These are phyloP conservation scores for Anarhynchus alexandrinus DNA, from an alignment of 2,113 vertebrate genomes.

Conservation along the genomic window DNA sequence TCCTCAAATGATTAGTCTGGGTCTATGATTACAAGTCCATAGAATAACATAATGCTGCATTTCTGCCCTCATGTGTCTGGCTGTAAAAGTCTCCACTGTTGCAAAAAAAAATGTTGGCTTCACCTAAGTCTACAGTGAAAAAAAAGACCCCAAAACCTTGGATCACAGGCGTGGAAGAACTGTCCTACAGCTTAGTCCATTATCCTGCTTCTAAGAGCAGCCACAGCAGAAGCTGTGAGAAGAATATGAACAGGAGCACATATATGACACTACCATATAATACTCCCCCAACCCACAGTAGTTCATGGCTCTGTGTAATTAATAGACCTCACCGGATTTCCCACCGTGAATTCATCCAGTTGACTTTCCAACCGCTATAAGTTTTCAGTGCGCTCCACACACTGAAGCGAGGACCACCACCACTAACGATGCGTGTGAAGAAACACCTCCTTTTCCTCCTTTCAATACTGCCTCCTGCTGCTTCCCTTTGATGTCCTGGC, in stretches of 20 bases:
- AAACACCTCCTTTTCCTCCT: background rate
- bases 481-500: background rate
- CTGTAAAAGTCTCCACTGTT: background rate
- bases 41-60: background rate
- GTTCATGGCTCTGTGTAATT: background rate
- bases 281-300: background rate
- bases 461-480: background rate
- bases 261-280: too few species aligned
- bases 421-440: fast-evolving
- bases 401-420: background rate
- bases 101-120: background rate
- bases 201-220: background rate
- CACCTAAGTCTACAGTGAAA: background rate
- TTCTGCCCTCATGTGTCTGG: background rate
- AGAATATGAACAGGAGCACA: background rate
- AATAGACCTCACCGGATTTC: background rate
- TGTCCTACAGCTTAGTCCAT: background rate
- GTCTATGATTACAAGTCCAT: background rate
- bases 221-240: background rate
- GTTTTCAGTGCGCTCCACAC: background rate
- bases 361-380: background rate
- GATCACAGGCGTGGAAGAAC: background rate
- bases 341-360: background rate
- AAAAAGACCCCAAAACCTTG: background rate
- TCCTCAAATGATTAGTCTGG: background rate